Percentiles rank a stretch among this genome's conserved stretches.
phyloP scores from a whole-genome alignment of 2,797 vertebrate species.

The Scolopax bukidnonensis region DNA sequence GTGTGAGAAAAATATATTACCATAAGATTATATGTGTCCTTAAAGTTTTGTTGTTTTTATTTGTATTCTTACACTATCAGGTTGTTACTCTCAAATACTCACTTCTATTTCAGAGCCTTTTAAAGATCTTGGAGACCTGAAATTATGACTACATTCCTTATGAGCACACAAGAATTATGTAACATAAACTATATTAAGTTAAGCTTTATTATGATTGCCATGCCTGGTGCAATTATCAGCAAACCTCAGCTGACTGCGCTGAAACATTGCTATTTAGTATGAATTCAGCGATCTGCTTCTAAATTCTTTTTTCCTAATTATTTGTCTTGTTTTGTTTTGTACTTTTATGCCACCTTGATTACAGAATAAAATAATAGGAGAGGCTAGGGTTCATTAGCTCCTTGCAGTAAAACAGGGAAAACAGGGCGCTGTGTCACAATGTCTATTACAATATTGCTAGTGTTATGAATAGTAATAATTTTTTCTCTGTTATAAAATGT shows the following conservation, averaged over 20 bases:
- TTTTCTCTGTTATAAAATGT: neutral
- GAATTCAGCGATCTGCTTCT: neutral
- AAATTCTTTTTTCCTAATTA: neutral
- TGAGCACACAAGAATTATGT: neutral
- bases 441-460: neutral
- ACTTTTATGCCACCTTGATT: neutral
- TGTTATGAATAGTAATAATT: neutral
- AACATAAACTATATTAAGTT: neutral
- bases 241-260: neutral
- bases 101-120: neutral
- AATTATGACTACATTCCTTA: neutral
- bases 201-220: neutral
- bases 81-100: neutral
- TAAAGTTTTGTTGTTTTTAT: neutral
- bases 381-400: neutral
- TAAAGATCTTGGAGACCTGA: neutral
- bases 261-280: neutral
- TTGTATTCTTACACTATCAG: neutral
- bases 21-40: neutral
- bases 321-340: neutral
- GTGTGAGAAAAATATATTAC: rapidly evolving
- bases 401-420: neutral
- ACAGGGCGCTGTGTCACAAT: neutral
- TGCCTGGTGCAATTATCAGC: neutral
- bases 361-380: neutral